phyloP scores from a whole-genome alignment of 2,797 vertebrate genomes.

The Sebastes trivittatus region DNA sequence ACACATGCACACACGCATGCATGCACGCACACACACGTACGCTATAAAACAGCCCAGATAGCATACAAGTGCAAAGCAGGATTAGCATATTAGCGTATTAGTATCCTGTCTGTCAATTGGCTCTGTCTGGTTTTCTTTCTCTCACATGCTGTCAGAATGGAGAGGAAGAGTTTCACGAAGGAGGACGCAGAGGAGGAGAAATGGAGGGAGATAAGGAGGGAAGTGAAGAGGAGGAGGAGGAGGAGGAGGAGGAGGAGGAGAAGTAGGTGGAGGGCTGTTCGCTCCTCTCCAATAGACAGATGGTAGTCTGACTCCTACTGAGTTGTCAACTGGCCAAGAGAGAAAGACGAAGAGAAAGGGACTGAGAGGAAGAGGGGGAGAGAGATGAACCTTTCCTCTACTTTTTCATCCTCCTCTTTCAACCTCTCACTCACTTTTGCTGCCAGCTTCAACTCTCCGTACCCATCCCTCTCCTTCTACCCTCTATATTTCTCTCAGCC shows the following conservation, averaged over 20 bases:
- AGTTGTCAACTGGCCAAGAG: conserved; percentile 73
- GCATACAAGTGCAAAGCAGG: conserved; percentile 74
- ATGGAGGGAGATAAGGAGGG: conserved; percentile 30
- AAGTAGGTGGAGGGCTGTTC: conserved; percentile 39
- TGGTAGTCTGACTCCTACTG: conserved; percentile 75
- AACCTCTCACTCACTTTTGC: conserved; percentile 66
- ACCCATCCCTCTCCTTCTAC: conserved; percentile 11
- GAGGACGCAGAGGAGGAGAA: conserved; percentile 13
- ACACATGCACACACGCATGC: neutral
- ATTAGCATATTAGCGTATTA: conserved; percentile 80
- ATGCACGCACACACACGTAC: conserved; percentile 45
- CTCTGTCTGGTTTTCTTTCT: conserved; percentile 61
- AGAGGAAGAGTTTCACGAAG: conserved; percentile 50
- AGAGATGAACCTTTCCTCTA: conserved; percentile 67
- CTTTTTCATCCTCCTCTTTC: conserved; percentile 66
- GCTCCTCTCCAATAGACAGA: conserved; percentile 69
- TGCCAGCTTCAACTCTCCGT: conserved; percentile 60
- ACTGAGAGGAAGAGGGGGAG: conserved; percentile 40
- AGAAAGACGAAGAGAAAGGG: conserved; percentile 37
- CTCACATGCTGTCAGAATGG: conserved; percentile 47
- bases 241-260: conserved; percentile 1
- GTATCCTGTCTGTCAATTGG: conserved; percentile 76
- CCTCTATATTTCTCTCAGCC: conserved; percentile 19
- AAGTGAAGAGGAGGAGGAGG: conserved; percentile 15
- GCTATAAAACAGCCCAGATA: conserved; percentile 47